Percentiles rank a stretch among this genome's conserved stretches.
Conservation (phyloP, 2,888 invertebrate genomes). For the Hydraecia micacea region DNA sequence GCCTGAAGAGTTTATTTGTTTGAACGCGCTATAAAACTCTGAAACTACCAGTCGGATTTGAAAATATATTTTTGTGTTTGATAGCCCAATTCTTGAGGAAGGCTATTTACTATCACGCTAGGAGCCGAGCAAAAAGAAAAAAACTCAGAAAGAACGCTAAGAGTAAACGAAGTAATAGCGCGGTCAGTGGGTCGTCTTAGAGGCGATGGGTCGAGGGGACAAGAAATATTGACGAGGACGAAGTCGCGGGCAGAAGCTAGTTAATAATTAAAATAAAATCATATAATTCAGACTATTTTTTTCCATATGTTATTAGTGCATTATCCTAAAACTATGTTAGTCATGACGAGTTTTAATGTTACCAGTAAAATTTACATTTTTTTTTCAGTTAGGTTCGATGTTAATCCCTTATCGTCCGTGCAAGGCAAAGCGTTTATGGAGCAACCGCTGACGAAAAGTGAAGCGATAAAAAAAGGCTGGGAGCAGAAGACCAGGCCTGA, state of each 20-base stretch:
- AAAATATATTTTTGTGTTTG: background rate
- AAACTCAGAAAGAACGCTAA: no score
- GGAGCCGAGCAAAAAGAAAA: no score
- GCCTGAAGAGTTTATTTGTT: no score
- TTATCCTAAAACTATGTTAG: background rate
- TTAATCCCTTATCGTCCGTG: fast-evolving
- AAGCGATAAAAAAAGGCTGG: background rate
- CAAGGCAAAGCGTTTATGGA: background rate
- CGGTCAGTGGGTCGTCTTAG: no score
- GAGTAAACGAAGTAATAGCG: no score
- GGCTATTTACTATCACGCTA: no score
- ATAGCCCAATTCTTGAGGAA: no score
- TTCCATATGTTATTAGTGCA: background rate
- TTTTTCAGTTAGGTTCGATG: background rate
- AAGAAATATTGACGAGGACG: no score
- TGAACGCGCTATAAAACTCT: background rate
- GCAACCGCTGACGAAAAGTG: background rate
- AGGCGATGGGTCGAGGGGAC: no score
- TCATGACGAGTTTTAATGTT: background rate
- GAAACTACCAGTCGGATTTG: background rate
- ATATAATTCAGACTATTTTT: background rate
- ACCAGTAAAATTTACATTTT: background rate
- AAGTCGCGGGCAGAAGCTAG: no score
- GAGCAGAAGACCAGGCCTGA: background rate
- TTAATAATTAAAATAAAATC: background rate